These are phyloP conservation scores for Portevinia maculata DNA, from an alignment of 2,888 invertebrate species.

Conservation along the genomic window DNA sequence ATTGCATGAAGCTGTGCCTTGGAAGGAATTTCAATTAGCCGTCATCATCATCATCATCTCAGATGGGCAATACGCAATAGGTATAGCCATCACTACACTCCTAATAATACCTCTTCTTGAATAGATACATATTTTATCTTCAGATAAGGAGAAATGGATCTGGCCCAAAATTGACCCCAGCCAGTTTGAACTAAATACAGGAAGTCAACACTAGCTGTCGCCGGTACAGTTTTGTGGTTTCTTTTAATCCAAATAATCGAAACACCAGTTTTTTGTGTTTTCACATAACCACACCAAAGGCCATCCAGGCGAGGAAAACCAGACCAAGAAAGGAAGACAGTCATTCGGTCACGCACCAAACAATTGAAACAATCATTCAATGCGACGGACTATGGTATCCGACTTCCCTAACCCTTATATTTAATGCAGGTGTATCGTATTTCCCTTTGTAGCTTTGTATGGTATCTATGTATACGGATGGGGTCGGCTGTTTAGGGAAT, in stretches of 20 bases:
- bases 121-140: slow-evolving; percentile 12
- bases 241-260: slow-evolving; percentile 39
- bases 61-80: slow-evolving; percentile 47
- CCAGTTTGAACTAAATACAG: slow-evolving; percentile 25
- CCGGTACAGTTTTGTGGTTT: slow-evolving; percentile 51
- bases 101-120: slow-evolving; percentile 33
- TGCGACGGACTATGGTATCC: background rate
- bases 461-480: slow-evolving; percentile 31
- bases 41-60: slow-evolving; percentile 25
- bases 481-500: slow-evolving; percentile 15
- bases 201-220: slow-evolving; percentile 29
- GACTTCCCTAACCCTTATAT: slow-evolving; percentile 36
- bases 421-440: slow-evolving; percentile 33
- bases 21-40: slow-evolving; percentile 60
- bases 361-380: slow-evolving; percentile 62
- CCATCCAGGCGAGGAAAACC: background rate
- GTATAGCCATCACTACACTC: slow-evolving; percentile 61
- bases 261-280: no score
- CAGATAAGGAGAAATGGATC: slow-evolving; percentile 34
- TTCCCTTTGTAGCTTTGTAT: slow-evolving; percentile 52
- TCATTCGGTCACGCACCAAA: slow-evolving; percentile 60
- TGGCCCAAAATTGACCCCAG: slow-evolving; percentile 43
- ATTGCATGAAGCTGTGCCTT: slow-evolving; percentile 35
- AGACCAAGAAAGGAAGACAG: slow-evolving; percentile 18
- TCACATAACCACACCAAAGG: no score